These are phyloP conservation scores for Anneissia japonica DNA, from an alignment of 35 echinoderm and acorn worm genomes.

Conservation along the genomic window DNA sequence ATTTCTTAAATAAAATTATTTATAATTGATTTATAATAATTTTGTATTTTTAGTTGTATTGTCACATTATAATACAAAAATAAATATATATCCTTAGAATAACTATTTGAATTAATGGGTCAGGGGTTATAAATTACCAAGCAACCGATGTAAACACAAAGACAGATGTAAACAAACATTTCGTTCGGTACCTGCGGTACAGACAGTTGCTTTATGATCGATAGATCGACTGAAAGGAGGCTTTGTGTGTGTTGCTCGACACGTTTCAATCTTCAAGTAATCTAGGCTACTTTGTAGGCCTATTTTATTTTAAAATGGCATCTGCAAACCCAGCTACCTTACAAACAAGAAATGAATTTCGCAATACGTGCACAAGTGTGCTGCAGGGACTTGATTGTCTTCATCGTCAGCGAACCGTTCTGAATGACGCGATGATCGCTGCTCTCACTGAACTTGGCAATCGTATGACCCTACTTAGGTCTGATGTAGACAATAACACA, in stretches of 20 bases:
- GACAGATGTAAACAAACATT: no score
- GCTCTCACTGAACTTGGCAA: conserved; percentile 49
- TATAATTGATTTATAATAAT: no score
- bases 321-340: conserved; percentile 96
- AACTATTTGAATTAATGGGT: neutral
- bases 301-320: conserved; percentile 42
- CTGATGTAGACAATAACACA: conserved; percentile 66
- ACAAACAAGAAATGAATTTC: conserved; percentile 69
- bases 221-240: no score
- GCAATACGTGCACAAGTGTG: conserved; percentile 89
- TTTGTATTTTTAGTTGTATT: no score
- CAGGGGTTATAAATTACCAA: neutral
- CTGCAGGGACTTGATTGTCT: conserved; percentile 72
- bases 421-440: conserved; percentile 53
- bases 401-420: conserved; percentile 54
- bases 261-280: no score
- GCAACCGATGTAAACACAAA: neutral
- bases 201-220: no score
- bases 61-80: no score
- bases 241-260: no score
- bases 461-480: conserved; percentile 40
- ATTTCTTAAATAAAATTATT: no score
- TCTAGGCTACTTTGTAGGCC: no score
- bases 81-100: no score
- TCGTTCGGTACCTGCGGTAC: no score